Percentiles rank a stretch among this genome's conserved stretches.
Conservation (phyloP, 2,888 invertebrate genomes). For the Geotrupes spiniger region DNA sequence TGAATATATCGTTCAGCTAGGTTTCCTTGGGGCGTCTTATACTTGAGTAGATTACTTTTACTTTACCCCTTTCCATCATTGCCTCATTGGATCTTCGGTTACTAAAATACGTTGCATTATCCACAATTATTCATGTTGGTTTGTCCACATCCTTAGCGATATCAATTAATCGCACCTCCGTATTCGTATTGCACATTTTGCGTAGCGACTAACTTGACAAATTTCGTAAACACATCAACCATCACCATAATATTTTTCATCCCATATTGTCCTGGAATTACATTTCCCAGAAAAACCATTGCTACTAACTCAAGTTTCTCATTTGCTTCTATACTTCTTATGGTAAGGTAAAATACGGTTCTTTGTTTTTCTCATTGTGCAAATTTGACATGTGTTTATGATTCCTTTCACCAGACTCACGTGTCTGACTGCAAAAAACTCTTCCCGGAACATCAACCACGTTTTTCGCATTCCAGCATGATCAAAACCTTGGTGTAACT, state of each 20-base stretch:
- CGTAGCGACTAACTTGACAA: background rate
- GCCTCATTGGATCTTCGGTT: no score
- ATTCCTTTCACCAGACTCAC: background rate
- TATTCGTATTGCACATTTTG: no score
- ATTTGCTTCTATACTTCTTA: background rate
- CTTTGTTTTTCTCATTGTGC: background rate
- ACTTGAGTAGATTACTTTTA: no score
- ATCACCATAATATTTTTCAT: background rate
- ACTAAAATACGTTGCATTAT: slow-evolving; percentile 1
- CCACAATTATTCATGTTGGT: background rate
- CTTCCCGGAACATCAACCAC: slow-evolving; percentile 1
- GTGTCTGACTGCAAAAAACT: background rate
- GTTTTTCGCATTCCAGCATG: background rate
- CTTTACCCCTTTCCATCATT: no score
- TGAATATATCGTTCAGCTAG: no score
- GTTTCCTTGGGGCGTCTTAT: no score
- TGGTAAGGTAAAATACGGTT: background rate
- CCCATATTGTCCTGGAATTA: slow-evolving; percentile 2
- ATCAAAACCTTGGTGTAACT: background rate
- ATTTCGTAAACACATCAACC: background rate
- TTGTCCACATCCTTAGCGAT: background rate
- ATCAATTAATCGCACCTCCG: background rate
- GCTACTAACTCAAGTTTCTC: background rate
- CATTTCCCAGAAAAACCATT: background rate
- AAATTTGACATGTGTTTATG: background rate